Conservation (phyloP, 2,888 invertebrate genomes). For the Acleris cristana region DNA sequence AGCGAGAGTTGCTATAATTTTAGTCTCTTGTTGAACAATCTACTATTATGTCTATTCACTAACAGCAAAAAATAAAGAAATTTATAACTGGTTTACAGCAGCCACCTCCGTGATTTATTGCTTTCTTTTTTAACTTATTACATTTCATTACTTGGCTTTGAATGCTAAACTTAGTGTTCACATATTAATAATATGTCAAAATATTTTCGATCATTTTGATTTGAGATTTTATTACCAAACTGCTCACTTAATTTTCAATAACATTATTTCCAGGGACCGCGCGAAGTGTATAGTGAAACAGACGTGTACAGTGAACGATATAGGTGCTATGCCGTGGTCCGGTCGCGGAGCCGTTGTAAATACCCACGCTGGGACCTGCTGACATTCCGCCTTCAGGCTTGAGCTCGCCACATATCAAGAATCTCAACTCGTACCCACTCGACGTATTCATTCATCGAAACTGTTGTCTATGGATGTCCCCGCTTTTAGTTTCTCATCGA, state of each 20-base stretch:
- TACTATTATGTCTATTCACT: no score
- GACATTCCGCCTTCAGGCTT: slow-evolving; percentile 66
- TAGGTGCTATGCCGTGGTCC: slow-evolving; percentile 70
- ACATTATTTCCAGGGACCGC: slow-evolving; percentile 45
- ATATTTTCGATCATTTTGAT: no score
- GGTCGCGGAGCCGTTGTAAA: slow-evolving; percentile 30
- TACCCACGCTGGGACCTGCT: slow-evolving; percentile 34
- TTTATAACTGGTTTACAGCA: no score
- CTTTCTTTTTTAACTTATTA: no score
- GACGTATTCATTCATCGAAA: slow-evolving; percentile 2
- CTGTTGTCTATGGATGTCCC: slow-evolving; percentile 1
- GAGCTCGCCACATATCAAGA: slow-evolving; percentile 77
- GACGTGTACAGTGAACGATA: slow-evolving; percentile 75
- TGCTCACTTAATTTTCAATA: not conserved
- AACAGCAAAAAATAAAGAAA: no score
- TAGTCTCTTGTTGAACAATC: no score
- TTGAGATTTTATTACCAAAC: no score
- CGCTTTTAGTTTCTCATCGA: slow-evolving; percentile 35
- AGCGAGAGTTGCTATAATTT: no score
- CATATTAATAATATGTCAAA: no score
- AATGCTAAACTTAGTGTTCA: no score
- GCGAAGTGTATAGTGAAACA: slow-evolving; percentile 56
- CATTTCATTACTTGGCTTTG: no score
- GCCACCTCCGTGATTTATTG: no score
- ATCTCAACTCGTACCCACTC: slow-evolving; percentile 63